Evolutionary conservation across 1,140 invertebrate species (phyloP), one percentile per base, ranked within the genome.

Genomic region (Bombus vancouverensis): DNA sequence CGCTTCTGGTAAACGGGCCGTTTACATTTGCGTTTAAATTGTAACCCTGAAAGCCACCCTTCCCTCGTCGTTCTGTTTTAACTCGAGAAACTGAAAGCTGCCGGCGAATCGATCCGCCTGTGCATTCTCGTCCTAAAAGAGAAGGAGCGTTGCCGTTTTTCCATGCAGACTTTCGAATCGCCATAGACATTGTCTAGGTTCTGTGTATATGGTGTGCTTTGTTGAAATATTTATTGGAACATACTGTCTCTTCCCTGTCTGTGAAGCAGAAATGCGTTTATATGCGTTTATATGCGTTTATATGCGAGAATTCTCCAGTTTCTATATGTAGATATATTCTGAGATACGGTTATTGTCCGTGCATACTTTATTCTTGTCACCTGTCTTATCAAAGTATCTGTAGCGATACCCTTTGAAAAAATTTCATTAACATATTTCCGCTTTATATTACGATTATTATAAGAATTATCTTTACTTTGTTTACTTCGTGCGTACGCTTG

Each of bases 11-110:
- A 42, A 81, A 59, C 79, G 25, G 68, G 28, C 25, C 66, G 78
- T 81, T 81, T 81, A 59, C 79, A 81, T 81, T 81, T 81, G 79
- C 79, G 47, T 72, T 81, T 72, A 81, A 81, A 81, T 72, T 42
- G 32, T 59, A 81, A 71, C 66, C 37, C 25, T n/a, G 25, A 9
- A 53, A 70, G 44, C n/a, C 18, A 22, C 25, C 47, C n/a, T 6
- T 34, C 37, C 28, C 6, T 2, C 13, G 22, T 44, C 15, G 3
- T 25, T 34, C 66, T 72, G 44, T 72, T 53, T 72, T 72, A 81
- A 81, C 44, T 71, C 12, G 28, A 32, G 66, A 34, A 28, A n/a
- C 37, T 32, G 78, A 42, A 71, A 71, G 32, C 47, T 32, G 25
- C 44, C 44, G 44, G 28, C 8, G 53, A 32, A 81, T 81, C 79